A percentile compares a stretch with the other conserved stretches of the same genome.
phyloP scores from a whole-genome alignment of 1,140 invertebrate genomes.

The Heliconius congener region DNA sequence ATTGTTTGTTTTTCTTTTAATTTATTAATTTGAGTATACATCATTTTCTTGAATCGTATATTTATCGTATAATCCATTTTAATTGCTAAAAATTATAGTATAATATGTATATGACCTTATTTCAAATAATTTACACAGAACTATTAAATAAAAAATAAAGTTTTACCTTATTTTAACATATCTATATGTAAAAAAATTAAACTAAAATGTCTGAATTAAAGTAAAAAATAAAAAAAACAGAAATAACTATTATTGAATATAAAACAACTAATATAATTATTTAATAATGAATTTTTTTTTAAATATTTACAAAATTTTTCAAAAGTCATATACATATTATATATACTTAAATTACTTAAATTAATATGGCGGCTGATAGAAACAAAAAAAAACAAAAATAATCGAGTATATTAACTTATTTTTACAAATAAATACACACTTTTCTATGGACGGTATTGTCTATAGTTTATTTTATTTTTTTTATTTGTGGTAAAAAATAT shows the following conservation, averaged over 20 bases:
- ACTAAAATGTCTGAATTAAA: no score
- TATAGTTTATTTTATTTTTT: constrained; percentile 54
- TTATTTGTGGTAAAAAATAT: constrained; percentile 52
- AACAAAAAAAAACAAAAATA: constrained; percentile 52
- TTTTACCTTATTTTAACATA: no score
- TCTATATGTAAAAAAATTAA: no score
- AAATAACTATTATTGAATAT: no score
- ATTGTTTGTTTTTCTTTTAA: constrained; percentile 39
- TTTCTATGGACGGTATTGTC: constrained; percentile 75
- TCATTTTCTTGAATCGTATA: constrained; percentile 49
- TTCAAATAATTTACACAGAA: no score
- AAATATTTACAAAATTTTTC: constrained; percentile 10
- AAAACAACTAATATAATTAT: background rate
- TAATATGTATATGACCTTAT: background rate
- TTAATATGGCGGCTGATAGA: constrained; percentile 65
- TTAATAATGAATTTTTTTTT: background rate
- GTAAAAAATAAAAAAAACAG: no score
- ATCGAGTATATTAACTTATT: constrained; percentile 69
- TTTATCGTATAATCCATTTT: constrained; percentile 54
- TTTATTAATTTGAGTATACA: constrained; percentile 55
- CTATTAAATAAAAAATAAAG: no score
- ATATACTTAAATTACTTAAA: constrained; percentile 41
- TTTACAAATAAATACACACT: constrained; percentile 73
- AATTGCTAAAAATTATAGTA: constrained; percentile 20
- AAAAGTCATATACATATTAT: constrained; percentile 17